phyloP scores from a whole-genome alignment of 2,113 vertebrate species.

The Mastomys natalensis region DNA sequence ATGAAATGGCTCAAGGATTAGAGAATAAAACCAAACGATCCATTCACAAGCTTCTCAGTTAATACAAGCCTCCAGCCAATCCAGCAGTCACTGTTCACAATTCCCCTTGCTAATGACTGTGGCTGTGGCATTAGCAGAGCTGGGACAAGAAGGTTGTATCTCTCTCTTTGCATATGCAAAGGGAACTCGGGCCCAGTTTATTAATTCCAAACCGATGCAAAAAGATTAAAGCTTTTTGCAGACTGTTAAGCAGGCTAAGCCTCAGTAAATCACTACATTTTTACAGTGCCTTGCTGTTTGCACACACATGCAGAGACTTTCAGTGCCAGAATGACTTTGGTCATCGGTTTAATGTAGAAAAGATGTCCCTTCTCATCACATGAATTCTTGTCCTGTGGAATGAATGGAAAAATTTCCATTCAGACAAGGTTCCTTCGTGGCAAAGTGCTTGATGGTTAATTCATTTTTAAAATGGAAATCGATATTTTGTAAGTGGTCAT shows the following conservation, averaged over 20 bases:
- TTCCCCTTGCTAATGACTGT: slow-evolving; percentile 61
- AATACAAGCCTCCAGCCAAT: slow-evolving; percentile 73
- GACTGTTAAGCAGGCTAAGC: slow-evolving; percentile 50
- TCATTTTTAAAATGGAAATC: background rate
- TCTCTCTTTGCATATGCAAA: slow-evolving; percentile 55
- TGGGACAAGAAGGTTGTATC: slow-evolving; percentile 19
- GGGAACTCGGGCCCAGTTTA: slow-evolving; percentile 32
- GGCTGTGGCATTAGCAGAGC: background rate
- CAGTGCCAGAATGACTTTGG: slow-evolving; percentile 54
- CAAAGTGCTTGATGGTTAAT: slow-evolving; percentile 59
- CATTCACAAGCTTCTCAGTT: slow-evolving; percentile 71
- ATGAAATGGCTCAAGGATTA: slow-evolving; percentile 62
- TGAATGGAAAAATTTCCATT: slow-evolving; percentile 8
- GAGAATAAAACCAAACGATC: slow-evolving; percentile 30
- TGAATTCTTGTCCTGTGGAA: slow-evolving; percentile 42
- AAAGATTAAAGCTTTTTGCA: slow-evolving; percentile 69
- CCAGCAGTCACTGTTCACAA: slow-evolving; percentile 55
- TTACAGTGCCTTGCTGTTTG: slow-evolving; percentile 49
- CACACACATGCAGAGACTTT: slow-evolving; percentile 72
- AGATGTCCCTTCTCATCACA: slow-evolving; percentile 76
- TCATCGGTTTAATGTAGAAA: slow-evolving; percentile 70
- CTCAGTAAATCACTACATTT: slow-evolving; percentile 37
- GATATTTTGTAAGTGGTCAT: background rate
- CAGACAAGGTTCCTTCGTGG: slow-evolving; percentile 47
- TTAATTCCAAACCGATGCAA: slow-evolving; percentile 49